phyloP scores from a whole-genome alignment of 2,888 invertebrate species.

The Lepidocyrtinus sp. region DNA sequence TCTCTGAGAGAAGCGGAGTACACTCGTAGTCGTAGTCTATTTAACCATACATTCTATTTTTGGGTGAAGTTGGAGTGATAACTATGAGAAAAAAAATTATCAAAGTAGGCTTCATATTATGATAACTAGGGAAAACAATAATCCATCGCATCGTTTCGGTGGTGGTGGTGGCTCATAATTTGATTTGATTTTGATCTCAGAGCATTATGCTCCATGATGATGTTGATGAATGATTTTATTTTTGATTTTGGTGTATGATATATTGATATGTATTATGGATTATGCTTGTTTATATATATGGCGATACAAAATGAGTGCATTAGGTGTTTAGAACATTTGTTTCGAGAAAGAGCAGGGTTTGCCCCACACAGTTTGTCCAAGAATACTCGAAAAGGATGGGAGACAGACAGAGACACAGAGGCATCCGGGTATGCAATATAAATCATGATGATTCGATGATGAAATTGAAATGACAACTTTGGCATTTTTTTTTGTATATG shows the following conservation, averaged over 20 bases:
- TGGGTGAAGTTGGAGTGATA: no score
- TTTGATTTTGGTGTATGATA: slow-evolving; percentile 11
- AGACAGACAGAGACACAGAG: slow-evolving; percentile 33
- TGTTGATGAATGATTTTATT: neutral
- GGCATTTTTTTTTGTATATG: neutral
- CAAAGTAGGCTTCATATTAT: neutral
- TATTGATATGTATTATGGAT: slow-evolving; percentile 16
- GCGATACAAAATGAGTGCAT: slow-evolving; percentile 7
- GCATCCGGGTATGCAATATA: slow-evolving; percentile 36
- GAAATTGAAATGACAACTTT: neutral
- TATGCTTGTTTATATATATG: neutral
- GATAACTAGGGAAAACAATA: no score
- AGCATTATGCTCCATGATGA: neutral
- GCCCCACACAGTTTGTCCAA: slow-evolving; percentile 11
- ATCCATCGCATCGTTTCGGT: no score
- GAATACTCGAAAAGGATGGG: slow-evolving; percentile 33
- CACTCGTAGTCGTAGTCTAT: neutral
- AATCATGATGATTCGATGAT: neutral
- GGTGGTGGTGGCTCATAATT: no score
- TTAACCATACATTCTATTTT: no score
- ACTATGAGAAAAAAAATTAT: no score
- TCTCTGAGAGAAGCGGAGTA: neutral
- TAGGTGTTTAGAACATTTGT: slow-evolving; percentile 29
- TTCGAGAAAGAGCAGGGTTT: slow-evolving; percentile 14
- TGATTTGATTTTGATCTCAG: no score